A percentile compares a stretch with the other conserved stretches of the same genome.
phyloP scores from a whole-genome alignment of 1,140 invertebrate species.

The Ips typographus region DNA sequence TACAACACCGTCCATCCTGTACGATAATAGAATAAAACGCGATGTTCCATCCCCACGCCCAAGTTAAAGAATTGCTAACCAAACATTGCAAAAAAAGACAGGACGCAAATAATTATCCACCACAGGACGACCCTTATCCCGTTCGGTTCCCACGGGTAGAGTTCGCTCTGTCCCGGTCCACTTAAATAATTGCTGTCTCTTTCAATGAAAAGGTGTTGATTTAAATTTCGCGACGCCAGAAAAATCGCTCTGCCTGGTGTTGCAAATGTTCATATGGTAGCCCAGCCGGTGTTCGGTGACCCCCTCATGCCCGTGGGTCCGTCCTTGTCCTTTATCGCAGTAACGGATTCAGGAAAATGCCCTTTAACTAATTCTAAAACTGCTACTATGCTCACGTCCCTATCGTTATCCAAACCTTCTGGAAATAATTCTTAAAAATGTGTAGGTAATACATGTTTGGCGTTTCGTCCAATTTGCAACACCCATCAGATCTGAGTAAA shows the following conservation, averaged over 20 bases:
- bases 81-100: slow-evolving; percentile 31
- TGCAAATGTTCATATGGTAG: slow-evolving; percentile 40
- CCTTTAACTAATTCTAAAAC: too few relatives aligned
- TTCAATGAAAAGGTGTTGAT: slow-evolving; percentile 42
- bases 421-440: too few relatives aligned
- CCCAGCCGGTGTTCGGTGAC: slow-evolving; percentile 22
- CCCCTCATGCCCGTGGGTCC: slow-evolving; percentile 11
- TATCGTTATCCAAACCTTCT: too few relatives aligned
- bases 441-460: too few relatives aligned
- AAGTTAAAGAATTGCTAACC: slow-evolving; percentile 28
- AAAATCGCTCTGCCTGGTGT: slow-evolving; percentile 36
- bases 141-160: slow-evolving; percentile 33
- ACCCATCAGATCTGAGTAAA: too few relatives aligned
- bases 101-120: slow-evolving; percentile 31
- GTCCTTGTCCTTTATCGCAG: slow-evolving; percentile 24
- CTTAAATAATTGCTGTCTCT: slow-evolving; percentile 33
- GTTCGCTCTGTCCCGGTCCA: slow-evolving; percentile 17
- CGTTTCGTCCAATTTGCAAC: too few relatives aligned
- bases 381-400: too few relatives aligned
- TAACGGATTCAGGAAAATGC: background rate
- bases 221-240: slow-evolving; percentile 43
- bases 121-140: slow-evolving; percentile 30
- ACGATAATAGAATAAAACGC: slow-evolving; percentile 17
- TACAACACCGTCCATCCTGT: slow-evolving; percentile 8
- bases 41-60: slow-evolving; percentile 17